Conservation (phyloP, 2,888 invertebrate species). For the Caenorhabditis sulstoni region DNA sequence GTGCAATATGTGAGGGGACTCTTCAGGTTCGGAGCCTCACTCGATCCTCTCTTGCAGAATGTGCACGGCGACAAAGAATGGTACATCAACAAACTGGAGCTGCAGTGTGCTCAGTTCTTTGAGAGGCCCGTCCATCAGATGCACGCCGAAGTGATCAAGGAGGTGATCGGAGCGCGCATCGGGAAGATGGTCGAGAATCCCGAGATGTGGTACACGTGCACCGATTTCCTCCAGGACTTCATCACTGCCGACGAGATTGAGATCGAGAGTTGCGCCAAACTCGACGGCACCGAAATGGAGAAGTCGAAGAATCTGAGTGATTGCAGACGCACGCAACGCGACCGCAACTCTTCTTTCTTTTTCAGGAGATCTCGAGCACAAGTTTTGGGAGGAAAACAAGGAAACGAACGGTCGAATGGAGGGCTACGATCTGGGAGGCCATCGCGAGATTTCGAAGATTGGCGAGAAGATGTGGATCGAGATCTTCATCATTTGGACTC, state of each 20-base stretch:
- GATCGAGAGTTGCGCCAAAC: neutral
- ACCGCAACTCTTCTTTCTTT: no score
- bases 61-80: neutral
- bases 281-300: neutral
- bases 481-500: conserved; percentile 3
- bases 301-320: neutral
- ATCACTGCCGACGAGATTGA: neutral
- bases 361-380: conserved; percentile 8
- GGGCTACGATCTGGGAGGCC: conserved; percentile 7
- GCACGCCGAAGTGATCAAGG: neutral
- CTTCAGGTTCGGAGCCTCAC: no score
- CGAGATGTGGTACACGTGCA: conserved; percentile 1
- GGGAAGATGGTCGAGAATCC: neutral
- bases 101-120: neutral
- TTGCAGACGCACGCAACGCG: no score
- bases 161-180: conserved; percentile 1
- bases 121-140: neutral
- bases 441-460: neutral
- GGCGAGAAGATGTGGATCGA: neutral
- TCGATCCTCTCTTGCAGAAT: conserved; percentile 1
- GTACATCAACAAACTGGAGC: conserved; percentile 8
- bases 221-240: neutral
- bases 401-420: neutral
- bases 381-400: conserved; percentile 18
- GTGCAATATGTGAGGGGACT: neutral